Conservation (phyloP, 1,140 invertebrate genomes). For the Drosophila bocqueti region DNA sequence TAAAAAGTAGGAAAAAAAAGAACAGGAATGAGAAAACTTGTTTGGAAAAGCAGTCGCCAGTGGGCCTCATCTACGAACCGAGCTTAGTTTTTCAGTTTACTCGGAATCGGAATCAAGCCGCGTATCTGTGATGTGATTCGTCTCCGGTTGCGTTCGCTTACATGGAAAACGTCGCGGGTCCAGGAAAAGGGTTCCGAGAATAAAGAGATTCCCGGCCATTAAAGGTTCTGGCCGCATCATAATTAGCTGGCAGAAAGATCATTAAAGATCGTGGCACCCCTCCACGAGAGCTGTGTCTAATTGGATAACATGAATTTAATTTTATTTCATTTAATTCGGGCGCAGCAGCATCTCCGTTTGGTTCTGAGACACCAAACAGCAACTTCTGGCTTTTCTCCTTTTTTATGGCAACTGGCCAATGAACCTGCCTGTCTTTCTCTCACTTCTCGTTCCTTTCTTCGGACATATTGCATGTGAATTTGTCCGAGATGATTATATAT, state of each 20-base stretch:
- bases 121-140: slow-evolving; percentile 49
- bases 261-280: slow-evolving; percentile 44
- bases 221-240: slow-evolving; percentile 67
- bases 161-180: slow-evolving; percentile 56
- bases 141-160: slow-evolving; percentile 40
- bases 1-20: slow-evolving; percentile 1
- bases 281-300: slow-evolving; percentile 64
- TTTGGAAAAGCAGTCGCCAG: slow-evolving; percentile 38
- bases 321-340: slow-evolving; percentile 77
- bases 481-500: slow-evolving; percentile 62
- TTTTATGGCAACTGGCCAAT: slow-evolving; percentile 71
- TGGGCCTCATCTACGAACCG: slow-evolving; percentile 2
- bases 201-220: slow-evolving; percentile 78
- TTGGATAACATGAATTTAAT: slow-evolving; percentile 82
- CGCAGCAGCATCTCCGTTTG: slow-evolving; percentile 64
- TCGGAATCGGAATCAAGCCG: slow-evolving; percentile 44
- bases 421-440: slow-evolving; percentile 74
- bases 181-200: slow-evolving; percentile 72
- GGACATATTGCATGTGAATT: slow-evolving; percentile 75
- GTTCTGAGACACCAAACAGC: slow-evolving; percentile 17
- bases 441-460: slow-evolving; percentile 20
- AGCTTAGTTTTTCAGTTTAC: slow-evolving; percentile 53
- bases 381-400: slow-evolving; percentile 23
- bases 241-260: slow-evolving; percentile 82
- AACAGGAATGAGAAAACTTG: slow-evolving; percentile 67